Conservation (phyloP, 2,888 invertebrate genomes). For the Oxycera nigricornis region DNA sequence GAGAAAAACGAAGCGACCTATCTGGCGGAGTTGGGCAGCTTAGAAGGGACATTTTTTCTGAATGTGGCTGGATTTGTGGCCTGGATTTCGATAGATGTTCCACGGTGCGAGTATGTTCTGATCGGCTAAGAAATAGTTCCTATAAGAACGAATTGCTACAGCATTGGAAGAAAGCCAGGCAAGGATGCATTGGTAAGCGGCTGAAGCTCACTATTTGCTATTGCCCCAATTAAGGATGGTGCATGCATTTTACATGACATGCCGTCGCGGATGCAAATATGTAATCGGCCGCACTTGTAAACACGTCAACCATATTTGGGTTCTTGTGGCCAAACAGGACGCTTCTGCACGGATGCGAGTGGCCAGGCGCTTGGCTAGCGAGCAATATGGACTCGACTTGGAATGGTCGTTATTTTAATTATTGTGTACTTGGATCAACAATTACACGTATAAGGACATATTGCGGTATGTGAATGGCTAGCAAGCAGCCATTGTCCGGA, state of each 20-base stretch:
- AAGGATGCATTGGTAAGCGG: no score
- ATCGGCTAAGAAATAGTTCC: no score
- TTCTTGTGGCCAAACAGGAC: not conserved
- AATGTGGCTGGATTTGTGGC: no score
- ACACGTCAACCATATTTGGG: conserved; percentile 10
- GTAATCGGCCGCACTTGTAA: not conserved
- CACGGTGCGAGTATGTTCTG: no score
- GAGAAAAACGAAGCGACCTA: not conserved
- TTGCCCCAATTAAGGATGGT: not conserved
- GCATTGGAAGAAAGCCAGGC: no score
- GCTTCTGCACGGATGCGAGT: not conserved
- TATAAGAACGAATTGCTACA: no score
- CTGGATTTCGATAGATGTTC: no score
- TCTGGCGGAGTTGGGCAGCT: not conserved
- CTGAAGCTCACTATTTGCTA: no score
- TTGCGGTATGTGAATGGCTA: conserved; percentile 15
- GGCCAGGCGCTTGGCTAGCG: not conserved
- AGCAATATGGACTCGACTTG: not conserved
- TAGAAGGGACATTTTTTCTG: no score
- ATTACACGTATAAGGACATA: conserved; percentile 8
- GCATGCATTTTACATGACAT: not conserved
- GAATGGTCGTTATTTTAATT: conserved; percentile 29
- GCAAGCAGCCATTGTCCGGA: not conserved
- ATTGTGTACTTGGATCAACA: conserved; percentile 15
- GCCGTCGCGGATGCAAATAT: conserved; percentile 1